Conservation (phyloP, 2,888 invertebrate species). For the Nemapogon koenigi region DNA sequence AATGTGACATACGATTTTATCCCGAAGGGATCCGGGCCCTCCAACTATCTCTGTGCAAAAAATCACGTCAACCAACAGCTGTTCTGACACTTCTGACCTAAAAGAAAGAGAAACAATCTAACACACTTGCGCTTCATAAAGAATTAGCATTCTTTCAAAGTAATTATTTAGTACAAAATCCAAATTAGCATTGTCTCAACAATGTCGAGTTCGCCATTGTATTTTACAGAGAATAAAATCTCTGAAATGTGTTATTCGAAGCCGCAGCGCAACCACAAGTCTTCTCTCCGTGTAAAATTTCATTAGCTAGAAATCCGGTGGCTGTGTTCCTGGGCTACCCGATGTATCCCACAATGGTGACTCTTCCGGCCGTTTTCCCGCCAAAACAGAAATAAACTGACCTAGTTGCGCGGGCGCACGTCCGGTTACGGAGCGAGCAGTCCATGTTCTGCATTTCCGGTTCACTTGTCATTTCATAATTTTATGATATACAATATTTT, state of each 20-base stretch:
- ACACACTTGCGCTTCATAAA: too few relatives aligned
- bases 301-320: constrained; percentile 57
- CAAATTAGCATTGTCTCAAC: too few relatives aligned
- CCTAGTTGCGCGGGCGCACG: constrained; percentile 53
- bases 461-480: constrained; percentile 53
- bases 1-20: too few relatives aligned
- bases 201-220: too few relatives aligned
- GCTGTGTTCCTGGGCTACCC: constrained; percentile 59
- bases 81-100: too few relatives aligned
- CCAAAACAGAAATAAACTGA: constrained; percentile 64
- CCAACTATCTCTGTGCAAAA: too few relatives aligned
- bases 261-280: constrained; percentile 2
- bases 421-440: constrained; percentile 40
- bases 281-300: constrained; percentile 47
- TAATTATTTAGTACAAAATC: too few relatives aligned
- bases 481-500: constrained; percentile 41
- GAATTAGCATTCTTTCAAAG: too few relatives aligned
- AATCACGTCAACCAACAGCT: too few relatives aligned
- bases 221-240: too few relatives aligned
- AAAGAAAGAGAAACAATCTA: too few relatives aligned
- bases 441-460: constrained; percentile 58
- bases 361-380: constrained; percentile 63
- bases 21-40: too few relatives aligned
- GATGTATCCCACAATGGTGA: constrained; percentile 58
- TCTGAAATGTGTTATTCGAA: background rate